Conservation (phyloP, 1,140 invertebrate genomes). For the Bombus pascuorum region DNA sequence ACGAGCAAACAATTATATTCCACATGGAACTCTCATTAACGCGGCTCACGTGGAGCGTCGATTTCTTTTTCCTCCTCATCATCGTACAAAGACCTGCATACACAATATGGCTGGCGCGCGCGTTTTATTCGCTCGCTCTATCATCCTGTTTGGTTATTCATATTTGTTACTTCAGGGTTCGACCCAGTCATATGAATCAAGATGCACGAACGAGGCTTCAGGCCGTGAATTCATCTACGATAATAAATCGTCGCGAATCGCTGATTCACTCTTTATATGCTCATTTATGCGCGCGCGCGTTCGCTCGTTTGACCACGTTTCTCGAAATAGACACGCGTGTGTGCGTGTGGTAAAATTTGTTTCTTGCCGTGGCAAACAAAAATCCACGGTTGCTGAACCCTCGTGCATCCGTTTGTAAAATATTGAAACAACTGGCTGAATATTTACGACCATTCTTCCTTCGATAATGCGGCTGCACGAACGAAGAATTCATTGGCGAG, state of each 20-base stretch:
- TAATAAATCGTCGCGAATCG: conserved; percentile 62
- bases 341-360: conserved; percentile 22
- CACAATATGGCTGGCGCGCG: conserved; percentile 15
- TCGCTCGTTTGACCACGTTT: background rate
- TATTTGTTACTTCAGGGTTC: conserved; percentile 55
- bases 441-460: conserved; percentile 6
- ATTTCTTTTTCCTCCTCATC: background rate
- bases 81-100: background rate
- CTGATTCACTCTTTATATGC: conserved; percentile 58
- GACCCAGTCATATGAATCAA: conserved; percentile 53
- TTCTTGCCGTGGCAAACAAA: background rate
- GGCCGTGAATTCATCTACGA: conserved; percentile 51
- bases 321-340: conserved; percentile 42
- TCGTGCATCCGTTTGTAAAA: conserved; percentile 5
- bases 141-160: conserved; percentile 54
- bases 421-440: conserved; percentile 39
- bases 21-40: conserved; percentile 10
- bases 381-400: conserved; percentile 28
- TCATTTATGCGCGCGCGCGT: conserved; percentile 34
- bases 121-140: conserved; percentile 48
- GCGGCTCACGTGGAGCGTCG: too few species aligned
- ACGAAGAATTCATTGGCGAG: background rate
- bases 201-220: conserved; percentile 37
- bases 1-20: background rate
- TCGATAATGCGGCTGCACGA: background rate